phyloP scores from a whole-genome alignment of 2,797 vertebrate species.

The Dendrocincla fuliginosa region DNA sequence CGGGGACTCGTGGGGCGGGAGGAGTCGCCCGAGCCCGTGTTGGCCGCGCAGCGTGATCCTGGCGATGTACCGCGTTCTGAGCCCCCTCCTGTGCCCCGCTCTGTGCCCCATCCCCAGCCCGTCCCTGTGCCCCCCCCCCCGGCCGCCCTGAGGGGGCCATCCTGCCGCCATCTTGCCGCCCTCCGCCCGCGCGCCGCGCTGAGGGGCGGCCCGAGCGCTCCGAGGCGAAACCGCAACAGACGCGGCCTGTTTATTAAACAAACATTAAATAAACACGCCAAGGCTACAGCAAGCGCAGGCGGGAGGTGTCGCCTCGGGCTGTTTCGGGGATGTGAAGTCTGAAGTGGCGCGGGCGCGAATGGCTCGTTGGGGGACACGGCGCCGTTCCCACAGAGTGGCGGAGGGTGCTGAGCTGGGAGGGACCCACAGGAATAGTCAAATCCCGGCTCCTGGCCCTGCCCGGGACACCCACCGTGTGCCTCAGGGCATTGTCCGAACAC shows the following conservation, averaged over 20 bases:
- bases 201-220: fast-evolving
- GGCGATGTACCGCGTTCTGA: too few species aligned
- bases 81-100: too few species aligned
- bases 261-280: background rate
- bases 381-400: fast-evolving
- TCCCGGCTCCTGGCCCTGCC: background rate
- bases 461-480: too few species aligned
- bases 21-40: too few species aligned
- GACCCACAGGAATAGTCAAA: background rate
- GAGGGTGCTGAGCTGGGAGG: background rate
- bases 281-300: background rate
- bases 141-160: background rate
- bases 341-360: too few species aligned
- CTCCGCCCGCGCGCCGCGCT: background rate
- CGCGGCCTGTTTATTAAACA: background rate
- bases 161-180: background rate
- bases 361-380: fast-evolving
- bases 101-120: too few species aligned
- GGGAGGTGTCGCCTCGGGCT: background rate
- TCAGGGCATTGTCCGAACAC: background rate
- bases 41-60: too few species aligned
- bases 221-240: fast-evolving
- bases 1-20: background rate
- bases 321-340: too few species aligned
- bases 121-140: too few species aligned